Evolutionary conservation across 2,797 vertebrate species (phyloP).

Genomic region (Pangasius mekongensis): DNA sequence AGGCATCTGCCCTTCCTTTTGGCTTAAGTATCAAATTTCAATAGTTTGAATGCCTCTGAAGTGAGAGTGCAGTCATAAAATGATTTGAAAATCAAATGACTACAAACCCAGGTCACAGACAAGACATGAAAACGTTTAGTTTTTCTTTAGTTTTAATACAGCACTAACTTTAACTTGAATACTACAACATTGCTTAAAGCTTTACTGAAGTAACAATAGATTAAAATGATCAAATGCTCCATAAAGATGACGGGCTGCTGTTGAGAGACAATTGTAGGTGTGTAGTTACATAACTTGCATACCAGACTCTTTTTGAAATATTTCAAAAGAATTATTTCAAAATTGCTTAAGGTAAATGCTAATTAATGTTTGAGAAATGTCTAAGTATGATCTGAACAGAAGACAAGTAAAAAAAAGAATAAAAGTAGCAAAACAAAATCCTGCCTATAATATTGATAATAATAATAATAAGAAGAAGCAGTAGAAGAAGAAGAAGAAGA

Average conservation of each 20-base stretch:
- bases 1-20: constrained; percentile 35
- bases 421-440: not conserved
- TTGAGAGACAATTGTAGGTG: not conserved
- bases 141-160: too few relatives aligned
- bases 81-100: constrained; percentile 39
- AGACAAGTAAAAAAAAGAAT: not conserved
- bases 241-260: not conserved
- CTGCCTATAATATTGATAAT: not conserved
- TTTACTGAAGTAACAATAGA: not conserved
- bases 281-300: not conserved
- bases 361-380: not conserved
- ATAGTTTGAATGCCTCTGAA: constrained; percentile 34
- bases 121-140: not conserved
- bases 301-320: not conserved
- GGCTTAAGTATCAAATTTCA: constrained; percentile 8
- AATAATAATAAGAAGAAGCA: not conserved
- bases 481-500: not conserved
- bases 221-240: not conserved
- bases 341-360: not conserved
- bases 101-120: not conserved
- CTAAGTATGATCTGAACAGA: not conserved
- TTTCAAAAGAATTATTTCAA: not conserved
- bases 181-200: not conserved
- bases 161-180: not conserved
- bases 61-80: constrained; percentile 24